Percentiles rank a stretch among this genome's conserved stretches.
phyloP scores from a whole-genome alignment of 2,113 vertebrate genomes.

The Argyrosomus japonicus region DNA sequence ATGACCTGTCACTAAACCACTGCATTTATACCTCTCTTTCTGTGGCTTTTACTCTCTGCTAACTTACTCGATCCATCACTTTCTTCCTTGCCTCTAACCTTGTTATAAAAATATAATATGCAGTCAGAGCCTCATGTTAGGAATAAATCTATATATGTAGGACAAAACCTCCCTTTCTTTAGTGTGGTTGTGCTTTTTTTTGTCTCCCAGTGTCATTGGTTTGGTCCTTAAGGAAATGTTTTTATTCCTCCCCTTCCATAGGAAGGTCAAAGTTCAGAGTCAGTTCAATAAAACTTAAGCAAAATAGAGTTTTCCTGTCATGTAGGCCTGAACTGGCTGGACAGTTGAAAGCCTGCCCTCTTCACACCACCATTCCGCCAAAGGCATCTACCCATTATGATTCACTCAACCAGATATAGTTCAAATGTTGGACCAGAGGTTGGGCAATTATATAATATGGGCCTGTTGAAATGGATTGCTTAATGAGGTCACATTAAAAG shows the following conservation, averaged over 20 bases:
- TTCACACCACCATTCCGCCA: conserved; percentile 24
- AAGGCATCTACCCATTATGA: conserved; percentile 30
- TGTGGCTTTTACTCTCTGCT: conserved; percentile 1
- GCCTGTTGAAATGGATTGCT: neutral
- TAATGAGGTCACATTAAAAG: neutral
- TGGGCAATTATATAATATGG: neutral
- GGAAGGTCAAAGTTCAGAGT: conserved; percentile 48
- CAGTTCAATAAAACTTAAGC: conserved; percentile 34
- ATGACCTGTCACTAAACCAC: conserved; percentile 3
- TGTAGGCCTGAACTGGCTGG: conserved; percentile 20
- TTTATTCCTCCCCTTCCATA: conserved; percentile 12
- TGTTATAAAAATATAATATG: neutral
- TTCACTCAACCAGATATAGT: conserved; percentile 29
- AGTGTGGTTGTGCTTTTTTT: neutral
- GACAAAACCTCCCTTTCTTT: no score
- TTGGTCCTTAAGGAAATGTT: neutral
- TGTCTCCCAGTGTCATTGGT: neutral
- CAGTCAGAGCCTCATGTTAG: neutral
- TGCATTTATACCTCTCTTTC: neutral
- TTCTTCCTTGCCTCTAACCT: neutral
- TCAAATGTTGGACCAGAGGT: neutral
- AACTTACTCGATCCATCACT: neutral
- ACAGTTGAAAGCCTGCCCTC: conserved; percentile 24
- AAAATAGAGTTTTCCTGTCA: conserved; percentile 48
- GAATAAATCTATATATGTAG: neutral